Conservation (phyloP, 1,140 invertebrate genomes). For the Papilio dardanus region DNA sequence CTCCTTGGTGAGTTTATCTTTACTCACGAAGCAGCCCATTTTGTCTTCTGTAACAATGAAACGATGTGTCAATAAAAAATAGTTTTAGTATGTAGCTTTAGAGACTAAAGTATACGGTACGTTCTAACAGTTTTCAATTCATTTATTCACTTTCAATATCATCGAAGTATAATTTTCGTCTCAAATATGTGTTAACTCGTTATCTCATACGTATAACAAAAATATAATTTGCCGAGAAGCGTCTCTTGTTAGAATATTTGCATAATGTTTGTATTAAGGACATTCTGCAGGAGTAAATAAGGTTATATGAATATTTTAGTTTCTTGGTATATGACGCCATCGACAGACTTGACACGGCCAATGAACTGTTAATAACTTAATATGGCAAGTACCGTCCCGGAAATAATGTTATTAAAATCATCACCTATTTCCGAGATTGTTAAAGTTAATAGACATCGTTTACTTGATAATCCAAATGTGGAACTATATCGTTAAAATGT, state of each 20-base stretch:
- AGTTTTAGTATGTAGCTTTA: too few relatives aligned
- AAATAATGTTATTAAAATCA: too few relatives aligned
- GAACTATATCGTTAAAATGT: too few relatives aligned
- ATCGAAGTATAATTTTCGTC: not conserved
- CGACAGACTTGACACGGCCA: not conserved
- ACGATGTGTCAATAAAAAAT: not conserved
- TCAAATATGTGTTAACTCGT: not conserved
- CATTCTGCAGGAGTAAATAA: constrained; percentile 6
- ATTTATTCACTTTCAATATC: not conserved
- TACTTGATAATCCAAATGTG: too few relatives aligned
- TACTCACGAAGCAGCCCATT: constrained; percentile 97
- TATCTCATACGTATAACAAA: not conserved
- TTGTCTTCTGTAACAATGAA: constrained; percentile 69
- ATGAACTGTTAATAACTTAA: not conserved
- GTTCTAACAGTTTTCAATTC: not conserved
- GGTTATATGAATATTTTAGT: constrained; percentile 1
- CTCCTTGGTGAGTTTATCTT: constrained; percentile 97
- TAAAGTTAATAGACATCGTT: too few relatives aligned
- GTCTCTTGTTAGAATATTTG: not conserved
- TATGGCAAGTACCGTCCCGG: not conserved
- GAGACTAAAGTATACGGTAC: too few relatives aligned
- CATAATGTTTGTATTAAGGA: constrained; percentile 12
- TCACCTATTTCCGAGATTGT: too few relatives aligned
- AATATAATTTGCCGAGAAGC: not conserved
- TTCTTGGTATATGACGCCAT: not conserved